A percentile compares a stretch with the other conserved stretches of the same genome.
Conservation (phyloP, 2,797 vertebrate genomes). For the Eulemur coronatus region DNA sequence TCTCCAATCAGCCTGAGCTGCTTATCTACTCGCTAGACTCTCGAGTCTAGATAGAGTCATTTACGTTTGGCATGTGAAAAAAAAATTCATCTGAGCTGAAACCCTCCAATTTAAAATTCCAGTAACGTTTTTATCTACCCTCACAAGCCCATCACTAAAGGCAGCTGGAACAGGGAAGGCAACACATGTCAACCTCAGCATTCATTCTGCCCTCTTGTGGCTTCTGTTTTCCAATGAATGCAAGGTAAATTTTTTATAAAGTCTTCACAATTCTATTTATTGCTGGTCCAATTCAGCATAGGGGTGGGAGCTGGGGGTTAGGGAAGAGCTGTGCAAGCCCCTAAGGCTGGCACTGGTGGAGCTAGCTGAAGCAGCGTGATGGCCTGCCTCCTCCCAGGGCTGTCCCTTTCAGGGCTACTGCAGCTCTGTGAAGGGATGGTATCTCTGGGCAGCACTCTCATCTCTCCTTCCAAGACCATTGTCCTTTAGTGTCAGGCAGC, state of each 20-base stretch:
- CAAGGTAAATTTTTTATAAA: not conserved
- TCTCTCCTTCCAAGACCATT: not conserved
- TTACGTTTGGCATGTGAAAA: not conserved
- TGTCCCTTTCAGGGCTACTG: not conserved
- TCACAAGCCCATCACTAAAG: not conserved
- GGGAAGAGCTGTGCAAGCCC: not conserved
- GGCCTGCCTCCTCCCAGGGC: too few species aligned
- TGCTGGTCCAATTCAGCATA: not conserved
- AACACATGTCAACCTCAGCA: not conserved
- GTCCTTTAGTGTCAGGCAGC: not conserved
- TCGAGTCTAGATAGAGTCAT: not conserved
- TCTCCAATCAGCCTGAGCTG: not conserved
- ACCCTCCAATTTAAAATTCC: not conserved
- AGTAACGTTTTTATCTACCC: not conserved
- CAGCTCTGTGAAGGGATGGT: too few species aligned
- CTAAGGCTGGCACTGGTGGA: too few species aligned
- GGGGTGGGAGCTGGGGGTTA: not conserved
- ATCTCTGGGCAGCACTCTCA: not conserved
- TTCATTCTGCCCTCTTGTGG: not conserved
- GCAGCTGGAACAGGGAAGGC: not conserved
- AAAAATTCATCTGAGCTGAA: not conserved
- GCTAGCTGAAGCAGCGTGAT: fast-evolving
- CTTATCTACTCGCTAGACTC: not conserved
- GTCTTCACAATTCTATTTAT: not conserved
- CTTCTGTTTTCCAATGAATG: not conserved